These are phyloP conservation scores for Homarus americanus DNA, from an alignment of 1,140 invertebrate genomes.

Conservation along the genomic window DNA sequence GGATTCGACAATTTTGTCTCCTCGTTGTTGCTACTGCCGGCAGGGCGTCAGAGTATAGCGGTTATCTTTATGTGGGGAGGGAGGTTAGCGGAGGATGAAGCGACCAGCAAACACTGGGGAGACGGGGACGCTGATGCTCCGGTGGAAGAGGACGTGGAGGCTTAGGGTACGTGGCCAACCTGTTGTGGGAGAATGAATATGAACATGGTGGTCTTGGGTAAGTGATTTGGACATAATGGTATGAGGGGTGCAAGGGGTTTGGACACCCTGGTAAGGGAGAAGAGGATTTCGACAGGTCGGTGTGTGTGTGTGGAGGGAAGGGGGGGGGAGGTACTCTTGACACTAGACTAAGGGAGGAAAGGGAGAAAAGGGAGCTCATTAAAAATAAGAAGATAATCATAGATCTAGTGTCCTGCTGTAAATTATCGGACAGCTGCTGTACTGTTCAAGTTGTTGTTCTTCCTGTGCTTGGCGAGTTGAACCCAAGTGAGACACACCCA, in stretches of 20 bases:
- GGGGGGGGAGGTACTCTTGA: too few species aligned
- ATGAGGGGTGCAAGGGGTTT: not conserved
- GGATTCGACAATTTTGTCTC: conserved; percentile 48
- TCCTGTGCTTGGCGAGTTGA: too few species aligned
- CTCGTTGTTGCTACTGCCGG: conserved; percentile 42
- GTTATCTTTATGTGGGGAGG: conserved; percentile 44
- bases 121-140: not conserved
- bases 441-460: too few species aligned
- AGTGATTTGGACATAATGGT: not conserved
- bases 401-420: too few species aligned
- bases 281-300: not conserved
- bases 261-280: not conserved
- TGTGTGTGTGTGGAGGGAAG: too few species aligned
- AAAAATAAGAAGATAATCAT: too few species aligned
- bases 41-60: conserved; percentile 28
- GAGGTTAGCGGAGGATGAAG: conserved; percentile 23
- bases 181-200: not conserved
- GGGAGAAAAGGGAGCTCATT: too few species aligned
- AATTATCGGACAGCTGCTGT: too few species aligned
- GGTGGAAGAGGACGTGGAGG: not conserved
- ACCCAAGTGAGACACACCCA: too few species aligned
- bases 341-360: too few species aligned
- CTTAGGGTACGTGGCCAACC: not conserved
- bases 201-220: not conserved
- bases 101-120: conserved; percentile 30